phyloP scores from a whole-genome alignment of 2,113 vertebrate species.

The Protomyctophum bolini region DNA sequence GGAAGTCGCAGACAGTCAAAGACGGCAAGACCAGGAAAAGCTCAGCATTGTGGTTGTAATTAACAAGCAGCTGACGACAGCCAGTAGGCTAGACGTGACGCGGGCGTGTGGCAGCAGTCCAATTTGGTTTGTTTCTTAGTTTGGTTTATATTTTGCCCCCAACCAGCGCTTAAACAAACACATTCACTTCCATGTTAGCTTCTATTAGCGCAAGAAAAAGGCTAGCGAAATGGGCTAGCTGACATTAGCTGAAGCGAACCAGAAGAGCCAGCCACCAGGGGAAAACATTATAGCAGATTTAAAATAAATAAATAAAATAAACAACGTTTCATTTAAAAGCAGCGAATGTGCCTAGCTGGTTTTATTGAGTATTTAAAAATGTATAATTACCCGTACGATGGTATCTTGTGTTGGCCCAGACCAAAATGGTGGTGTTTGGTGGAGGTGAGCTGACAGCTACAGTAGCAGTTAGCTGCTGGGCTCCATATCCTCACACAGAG shows the following conservation, averaged over 20 bases:
- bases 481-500: no score
- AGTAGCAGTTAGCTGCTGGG: no score
- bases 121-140: no score
- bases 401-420: neutral
- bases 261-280: neutral
- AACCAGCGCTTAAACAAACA: no score
- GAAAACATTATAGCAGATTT: neutral
- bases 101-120: no score
- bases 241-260: neutral
- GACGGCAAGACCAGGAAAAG: no score
- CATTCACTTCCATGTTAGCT: constrained; percentile 41
- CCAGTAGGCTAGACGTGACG: no score
- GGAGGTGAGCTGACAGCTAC: no score
- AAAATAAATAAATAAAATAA: neutral
- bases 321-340: neutral
- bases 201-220: constrained; percentile 2
- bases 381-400: constrained; percentile 32
- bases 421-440: neutral
- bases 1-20: no score
- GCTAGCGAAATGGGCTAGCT: constrained; percentile 27
- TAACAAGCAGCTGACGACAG: no score
- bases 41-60: no score
- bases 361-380: neutral
- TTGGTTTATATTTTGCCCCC: no score
- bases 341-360: neutral